Evolutionary conservation across 2,888 invertebrate species (phyloP).

Genomic region (Tenthredo notha): DNA sequence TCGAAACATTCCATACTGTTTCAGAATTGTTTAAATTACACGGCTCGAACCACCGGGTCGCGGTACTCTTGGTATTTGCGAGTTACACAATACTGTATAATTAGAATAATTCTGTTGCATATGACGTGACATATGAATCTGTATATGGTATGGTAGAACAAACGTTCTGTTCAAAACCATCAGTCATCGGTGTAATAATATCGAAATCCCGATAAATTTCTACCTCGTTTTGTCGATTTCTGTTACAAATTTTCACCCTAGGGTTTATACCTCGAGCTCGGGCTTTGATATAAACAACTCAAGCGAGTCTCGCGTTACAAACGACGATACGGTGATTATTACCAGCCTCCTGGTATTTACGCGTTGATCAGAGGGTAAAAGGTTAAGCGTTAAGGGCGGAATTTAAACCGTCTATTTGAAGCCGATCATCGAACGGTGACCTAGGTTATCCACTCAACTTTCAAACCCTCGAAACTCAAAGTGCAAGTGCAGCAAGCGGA

Average conservation of each 20-base stretch:
- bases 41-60: not conserved
- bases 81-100: not conserved
- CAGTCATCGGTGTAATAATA: not conserved
- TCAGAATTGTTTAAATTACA: not conserved
- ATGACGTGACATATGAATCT: not conserved
- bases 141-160: not conserved
- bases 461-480: conserved; percentile 20
- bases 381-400: conserved; percentile 10
- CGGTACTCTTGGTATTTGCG: not conserved
- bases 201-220: not conserved
- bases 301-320: conserved; percentile 12
- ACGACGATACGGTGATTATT: conserved; percentile 7
- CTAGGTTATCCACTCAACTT: conserved; percentile 7
- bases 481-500: conserved; percentile 42
- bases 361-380: not conserved
- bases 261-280: not conserved
- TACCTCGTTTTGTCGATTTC: not conserved
- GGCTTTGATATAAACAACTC: not conserved
- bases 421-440: conserved; percentile 33
- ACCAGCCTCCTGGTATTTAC: not conserved
- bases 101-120: conserved; percentile 9
- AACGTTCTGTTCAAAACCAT: not conserved
- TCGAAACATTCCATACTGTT: not conserved
- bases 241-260: not conserved
- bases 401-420: conserved; percentile 17